phyloP scores from a whole-genome alignment of 1,140 invertebrate species.

The Drosophila ironensis region DNA sequence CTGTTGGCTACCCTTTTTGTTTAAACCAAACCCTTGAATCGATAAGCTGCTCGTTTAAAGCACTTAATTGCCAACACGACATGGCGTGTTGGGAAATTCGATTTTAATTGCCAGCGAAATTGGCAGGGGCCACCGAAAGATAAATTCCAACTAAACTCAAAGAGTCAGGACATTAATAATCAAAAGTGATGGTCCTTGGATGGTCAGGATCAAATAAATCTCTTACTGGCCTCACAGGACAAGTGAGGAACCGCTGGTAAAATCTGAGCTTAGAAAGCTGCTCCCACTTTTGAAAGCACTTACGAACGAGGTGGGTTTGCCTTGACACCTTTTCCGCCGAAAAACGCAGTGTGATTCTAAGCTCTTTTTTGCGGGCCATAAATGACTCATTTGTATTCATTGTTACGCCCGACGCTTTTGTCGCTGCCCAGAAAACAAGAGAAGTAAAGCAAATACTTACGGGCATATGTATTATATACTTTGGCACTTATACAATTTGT shows the following conservation, averaged over 20 bases:
- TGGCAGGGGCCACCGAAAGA: not conserved
- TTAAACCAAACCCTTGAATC: too few species aligned
- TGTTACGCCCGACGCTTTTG: conserved; percentile 42
- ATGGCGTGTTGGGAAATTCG: conserved; percentile 12
- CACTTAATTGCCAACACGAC: conserved; percentile 1
- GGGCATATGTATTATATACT: too few species aligned
- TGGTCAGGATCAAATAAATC: not conserved
- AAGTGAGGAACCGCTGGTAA: not conserved
- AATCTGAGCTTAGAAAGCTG: too few species aligned
- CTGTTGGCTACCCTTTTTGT: too few species aligned
- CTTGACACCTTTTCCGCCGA: conserved; percentile 27
- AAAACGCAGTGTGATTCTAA: not conserved
- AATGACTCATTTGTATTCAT: conserved; percentile 58
- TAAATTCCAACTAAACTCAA: too few species aligned
- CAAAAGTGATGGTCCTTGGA: too few species aligned
- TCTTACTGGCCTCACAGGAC: too few species aligned
- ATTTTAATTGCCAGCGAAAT: conserved; percentile 33
- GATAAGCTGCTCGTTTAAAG: conserved; percentile 12
- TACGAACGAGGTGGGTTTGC: too few species aligned
- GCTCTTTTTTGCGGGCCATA: conserved; percentile 38
- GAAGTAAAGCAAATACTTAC: not conserved
- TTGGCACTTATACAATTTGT: too few species aligned
- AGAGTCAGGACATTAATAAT: too few species aligned
- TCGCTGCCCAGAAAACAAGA: not conserved
- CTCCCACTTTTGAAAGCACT: too few species aligned